Percentiles rank a stretch among this genome's conserved stretches.
Evolutionary conservation across 2,888 invertebrate species (phyloP).

Genomic region (Thereva unica): DNA sequence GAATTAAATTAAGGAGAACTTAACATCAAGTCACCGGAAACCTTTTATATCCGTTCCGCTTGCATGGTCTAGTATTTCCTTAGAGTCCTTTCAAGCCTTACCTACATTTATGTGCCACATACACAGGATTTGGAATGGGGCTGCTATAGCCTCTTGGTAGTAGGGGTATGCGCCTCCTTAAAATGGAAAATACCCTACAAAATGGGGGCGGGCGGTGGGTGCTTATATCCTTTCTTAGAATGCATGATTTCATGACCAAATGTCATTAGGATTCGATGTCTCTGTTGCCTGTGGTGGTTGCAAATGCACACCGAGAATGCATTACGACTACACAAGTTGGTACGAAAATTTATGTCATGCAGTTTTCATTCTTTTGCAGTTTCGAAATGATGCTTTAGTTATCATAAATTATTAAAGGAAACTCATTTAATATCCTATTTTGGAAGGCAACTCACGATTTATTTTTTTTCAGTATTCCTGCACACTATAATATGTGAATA

Average conservation of each 20-base stretch:
- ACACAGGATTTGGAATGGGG: conserved; percentile 2
- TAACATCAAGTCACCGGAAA: conserved; percentile 12
- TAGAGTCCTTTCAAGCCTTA: neutral
- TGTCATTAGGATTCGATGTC: conserved; percentile 31
- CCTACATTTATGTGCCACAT: conserved; percentile 3
- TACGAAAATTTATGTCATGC: conserved; percentile 37
- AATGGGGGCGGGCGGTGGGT: neutral
- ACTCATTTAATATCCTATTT: conserved; percentile 9
- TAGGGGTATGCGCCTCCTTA: neutral
- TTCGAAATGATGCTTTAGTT: conserved; percentile 6
- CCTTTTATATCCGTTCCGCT: conserved; percentile 13
- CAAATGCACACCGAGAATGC: conserved; percentile 16
- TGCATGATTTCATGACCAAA: conserved; percentile 33
- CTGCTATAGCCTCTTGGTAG: neutral
- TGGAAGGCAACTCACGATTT: conserved; percentile 17
- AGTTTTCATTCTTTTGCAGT: conserved; percentile 7
- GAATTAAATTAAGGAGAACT: conserved; percentile 13
- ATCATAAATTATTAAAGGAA: conserved; percentile 32
- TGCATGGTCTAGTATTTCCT: conserved; percentile 15
- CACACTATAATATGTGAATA: no score
- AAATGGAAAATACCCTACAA: neutral
- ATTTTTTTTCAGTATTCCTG: conserved; percentile 16
- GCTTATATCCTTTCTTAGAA: neutral
- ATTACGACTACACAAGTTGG: conserved; percentile 27
- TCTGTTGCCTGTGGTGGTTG: neutral